A percentile compares a stretch with the other conserved stretches of the same genome.
These are phyloP conservation scores for Didymodactylos carnosus DNA, from an alignment of 2,888 invertebrate genomes.

Conservation along the genomic window DNA sequence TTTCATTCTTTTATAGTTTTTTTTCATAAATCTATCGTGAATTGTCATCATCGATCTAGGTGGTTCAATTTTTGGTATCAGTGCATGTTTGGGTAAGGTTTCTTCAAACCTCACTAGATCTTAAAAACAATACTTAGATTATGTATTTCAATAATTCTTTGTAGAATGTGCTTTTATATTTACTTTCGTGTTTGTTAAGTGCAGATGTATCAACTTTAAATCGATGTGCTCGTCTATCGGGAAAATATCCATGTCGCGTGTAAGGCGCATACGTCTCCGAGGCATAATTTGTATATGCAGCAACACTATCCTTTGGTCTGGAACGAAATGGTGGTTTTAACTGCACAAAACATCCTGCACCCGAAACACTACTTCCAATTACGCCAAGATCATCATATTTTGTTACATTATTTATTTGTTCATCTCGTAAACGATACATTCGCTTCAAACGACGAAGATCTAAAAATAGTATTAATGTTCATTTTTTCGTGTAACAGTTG, in stretches of 20 bases:
- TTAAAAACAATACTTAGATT: too few species aligned
- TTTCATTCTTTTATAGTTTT: background rate
- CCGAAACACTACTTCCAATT: background rate
- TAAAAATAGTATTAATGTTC: background rate
- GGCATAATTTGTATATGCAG: background rate
- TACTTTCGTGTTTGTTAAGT: too few species aligned
- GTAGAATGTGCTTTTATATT: too few species aligned
- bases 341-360: background rate
- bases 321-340: background rate
- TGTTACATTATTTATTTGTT: background rate
- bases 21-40: background rate
- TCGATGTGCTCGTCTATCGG: background rate
- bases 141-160: too few species aligned
- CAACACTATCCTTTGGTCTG: background rate
- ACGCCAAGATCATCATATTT: background rate
- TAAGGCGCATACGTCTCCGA: background rate
- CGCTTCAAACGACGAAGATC: background rate
- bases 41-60: too few species aligned
- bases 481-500: background rate
- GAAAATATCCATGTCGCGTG: background rate
- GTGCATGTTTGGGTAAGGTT: background rate
- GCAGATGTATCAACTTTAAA: background rate
- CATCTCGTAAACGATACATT: background rate
- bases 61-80: background rate
- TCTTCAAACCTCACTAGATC: background rate